A percentile compares a stretch with the other conserved stretches of the same genome.
Evolutionary conservation across 1,140 invertebrate genomes (phyloP).

Genomic region (Epicauta chinensis): DNA sequence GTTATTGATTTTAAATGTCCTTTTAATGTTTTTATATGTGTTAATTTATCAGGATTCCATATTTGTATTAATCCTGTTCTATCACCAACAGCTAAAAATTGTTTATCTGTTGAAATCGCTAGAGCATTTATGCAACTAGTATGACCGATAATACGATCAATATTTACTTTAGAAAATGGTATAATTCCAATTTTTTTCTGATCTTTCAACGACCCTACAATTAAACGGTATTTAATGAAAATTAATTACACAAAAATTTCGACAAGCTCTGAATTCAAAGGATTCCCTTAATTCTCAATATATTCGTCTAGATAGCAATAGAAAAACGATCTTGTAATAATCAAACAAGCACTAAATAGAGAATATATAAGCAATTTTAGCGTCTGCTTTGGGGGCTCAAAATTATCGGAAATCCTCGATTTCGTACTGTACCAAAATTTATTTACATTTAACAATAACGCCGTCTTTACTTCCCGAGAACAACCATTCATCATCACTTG

Average conservation of each 20-base stretch:
- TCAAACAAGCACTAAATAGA: constrained; percentile 9
- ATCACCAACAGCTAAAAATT: constrained; percentile 80
- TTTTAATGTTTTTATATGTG: constrained; percentile 73
- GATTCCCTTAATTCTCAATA: too few species aligned
- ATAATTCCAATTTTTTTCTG: constrained; percentile 50
- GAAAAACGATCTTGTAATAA: not conserved
- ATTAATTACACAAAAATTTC: too few species aligned
- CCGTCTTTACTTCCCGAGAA: constrained; percentile 87
- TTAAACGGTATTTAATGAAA: too few species aligned
- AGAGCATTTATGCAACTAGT: constrained; percentile 58
- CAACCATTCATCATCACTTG: constrained; percentile 63
- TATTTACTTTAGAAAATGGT: constrained; percentile 44
- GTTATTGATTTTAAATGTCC: constrained; percentile 70
- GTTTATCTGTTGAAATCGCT: constrained; percentile 76
- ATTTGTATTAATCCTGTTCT: constrained; percentile 70
- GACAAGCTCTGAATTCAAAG: too few species aligned
- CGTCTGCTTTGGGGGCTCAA: not conserved
- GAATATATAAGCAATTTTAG: too few species aligned
- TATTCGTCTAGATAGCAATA: too few species aligned
- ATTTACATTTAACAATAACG: constrained; percentile 76
- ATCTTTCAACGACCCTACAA: constrained; percentile 49
- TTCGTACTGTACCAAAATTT: too few species aligned
- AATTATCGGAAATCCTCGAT: too few species aligned
- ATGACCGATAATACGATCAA: constrained; percentile 50
- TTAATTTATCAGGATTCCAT: constrained; percentile 72